Evolutionary conservation across 1,140 invertebrate species (phyloP), one percentile per base, ranked within the genome.

Genomic region (Drosophila mauritiana): DNA sequence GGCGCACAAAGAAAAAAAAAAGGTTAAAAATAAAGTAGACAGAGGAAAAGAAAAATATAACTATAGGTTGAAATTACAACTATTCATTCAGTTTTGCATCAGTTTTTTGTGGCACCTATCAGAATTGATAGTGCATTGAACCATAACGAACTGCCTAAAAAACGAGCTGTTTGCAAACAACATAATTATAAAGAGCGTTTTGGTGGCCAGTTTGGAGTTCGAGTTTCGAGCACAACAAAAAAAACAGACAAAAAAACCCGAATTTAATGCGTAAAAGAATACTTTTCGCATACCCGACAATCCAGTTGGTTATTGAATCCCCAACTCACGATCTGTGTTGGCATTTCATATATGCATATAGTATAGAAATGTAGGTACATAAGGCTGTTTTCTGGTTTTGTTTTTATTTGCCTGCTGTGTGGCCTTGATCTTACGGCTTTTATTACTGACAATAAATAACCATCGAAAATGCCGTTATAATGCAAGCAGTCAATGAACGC

Each of bases 71-170:
- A 17, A 57, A 37, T 77, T 65, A 59, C 37, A 61, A 46, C 5
- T 27, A 22, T 45, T 42, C 12, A 58, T 27, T 51, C 36, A 31
- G 31, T 10, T 31, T 31, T 31, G 31, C 8, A 31, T 31, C 31
- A 31, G 25, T 58, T 42, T 43, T 22, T 39, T 62, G 42, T 36
- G 36, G 27, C 31, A 48, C 39, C 42, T 70, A 27, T 70, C 64
- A 45, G 64, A 46, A 49, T 22, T 22, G 20, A 22, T 22, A 70
- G 78, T 81, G 58, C 78, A 81, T 67, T 81, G 78, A 77, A 77
- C 78, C 55, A 75, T 74, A 75, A 65, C 52, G 62, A 72, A 76
- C 55, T 73, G 20, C 27, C 43, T 55, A 37, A 22, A 46, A 58
- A 65, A 61, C 72, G 22, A 34, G 25, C 39, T 74, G 59, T 75